phyloP scores from a whole-genome alignment of 2,113 vertebrate genomes.

The Solea senegalensis region DNA sequence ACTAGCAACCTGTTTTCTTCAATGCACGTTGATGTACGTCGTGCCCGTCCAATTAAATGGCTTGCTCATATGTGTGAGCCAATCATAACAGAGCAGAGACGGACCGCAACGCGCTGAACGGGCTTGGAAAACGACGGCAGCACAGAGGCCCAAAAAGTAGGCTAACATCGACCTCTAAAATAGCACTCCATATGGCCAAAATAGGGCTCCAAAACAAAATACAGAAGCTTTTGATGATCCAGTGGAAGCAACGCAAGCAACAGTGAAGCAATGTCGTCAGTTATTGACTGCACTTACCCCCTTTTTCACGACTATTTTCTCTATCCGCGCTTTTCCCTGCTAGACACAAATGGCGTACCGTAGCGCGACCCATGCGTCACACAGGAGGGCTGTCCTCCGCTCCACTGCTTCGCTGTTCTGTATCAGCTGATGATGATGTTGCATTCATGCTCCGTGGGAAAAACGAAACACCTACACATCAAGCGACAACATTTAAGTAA shows the following conservation, averaged over 20 bases:
- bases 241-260: not conserved
- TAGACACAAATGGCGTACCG: constrained; percentile 91
- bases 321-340: constrained; percentile 86
- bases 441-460: not conserved
- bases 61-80: constrained; percentile 23
- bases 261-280: not conserved
- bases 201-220: constrained; percentile 15
- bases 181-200: not conserved
- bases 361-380: constrained; percentile 82
- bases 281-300: constrained; percentile 65
- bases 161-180: constrained; percentile 69
- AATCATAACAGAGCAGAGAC: constrained; percentile 39
- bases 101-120: constrained; percentile 13
- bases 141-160: constrained; percentile 92
- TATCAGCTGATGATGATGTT: constrained; percentile 40
- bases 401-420: not conserved
- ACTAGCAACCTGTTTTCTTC: constrained; percentile 50
- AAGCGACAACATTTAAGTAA: not conserved
- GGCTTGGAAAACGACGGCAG: constrained; percentile 87
- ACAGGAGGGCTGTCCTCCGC: constrained; percentile 8
- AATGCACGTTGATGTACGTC: constrained; percentile 32
- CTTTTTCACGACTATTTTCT: constrained; percentile 63
- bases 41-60: constrained; percentile 57
- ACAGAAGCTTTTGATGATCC: not conserved
- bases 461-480: fast-evolving